phyloP scores from a whole-genome alignment of 2,113 vertebrate genomes.

The Sapajus apella region DNA sequence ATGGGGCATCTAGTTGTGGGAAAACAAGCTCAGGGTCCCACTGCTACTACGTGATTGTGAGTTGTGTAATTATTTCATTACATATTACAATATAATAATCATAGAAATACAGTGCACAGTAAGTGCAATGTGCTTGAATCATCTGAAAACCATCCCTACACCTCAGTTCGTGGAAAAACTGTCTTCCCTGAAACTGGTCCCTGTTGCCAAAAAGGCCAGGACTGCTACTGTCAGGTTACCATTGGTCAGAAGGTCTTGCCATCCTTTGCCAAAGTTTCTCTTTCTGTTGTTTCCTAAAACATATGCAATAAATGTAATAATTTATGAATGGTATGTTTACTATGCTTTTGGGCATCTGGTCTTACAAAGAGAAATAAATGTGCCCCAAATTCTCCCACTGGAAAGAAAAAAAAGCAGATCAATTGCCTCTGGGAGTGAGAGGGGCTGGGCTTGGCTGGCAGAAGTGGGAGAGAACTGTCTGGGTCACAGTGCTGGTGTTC shows the following conservation, averaged over 20 bases:
- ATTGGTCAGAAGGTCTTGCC: not conserved
- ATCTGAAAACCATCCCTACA: too few relatives aligned
- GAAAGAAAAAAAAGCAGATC: not conserved
- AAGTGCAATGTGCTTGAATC: too few relatives aligned
- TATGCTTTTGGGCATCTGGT: not conserved
- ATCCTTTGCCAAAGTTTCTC: not conserved
- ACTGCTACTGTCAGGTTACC: too few relatives aligned
- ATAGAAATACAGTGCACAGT: too few relatives aligned
- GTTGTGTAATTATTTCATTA: too few relatives aligned
- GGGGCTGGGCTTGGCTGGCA: not conserved
- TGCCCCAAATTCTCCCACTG: not conserved
- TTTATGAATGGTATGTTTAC: not conserved
- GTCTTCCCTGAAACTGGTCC: not conserved
- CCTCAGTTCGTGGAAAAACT: not conserved
- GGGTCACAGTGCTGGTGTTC: fast-evolving
- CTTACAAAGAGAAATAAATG: not conserved
- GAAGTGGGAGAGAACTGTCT: not conserved
- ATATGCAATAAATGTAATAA: not conserved
- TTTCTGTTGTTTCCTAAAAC: not conserved
- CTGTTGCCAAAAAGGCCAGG: not conserved
- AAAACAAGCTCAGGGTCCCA: too few relatives aligned
- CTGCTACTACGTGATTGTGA: too few relatives aligned
- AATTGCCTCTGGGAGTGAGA: not conserved
- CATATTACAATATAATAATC: too few relatives aligned
- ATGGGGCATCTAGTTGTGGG: too few relatives aligned